Evolutionary conservation across 2,797 vertebrate species (phyloP), one percentile per base, ranked within the genome.

Genomic region (Eulemur albifrons): DNA sequence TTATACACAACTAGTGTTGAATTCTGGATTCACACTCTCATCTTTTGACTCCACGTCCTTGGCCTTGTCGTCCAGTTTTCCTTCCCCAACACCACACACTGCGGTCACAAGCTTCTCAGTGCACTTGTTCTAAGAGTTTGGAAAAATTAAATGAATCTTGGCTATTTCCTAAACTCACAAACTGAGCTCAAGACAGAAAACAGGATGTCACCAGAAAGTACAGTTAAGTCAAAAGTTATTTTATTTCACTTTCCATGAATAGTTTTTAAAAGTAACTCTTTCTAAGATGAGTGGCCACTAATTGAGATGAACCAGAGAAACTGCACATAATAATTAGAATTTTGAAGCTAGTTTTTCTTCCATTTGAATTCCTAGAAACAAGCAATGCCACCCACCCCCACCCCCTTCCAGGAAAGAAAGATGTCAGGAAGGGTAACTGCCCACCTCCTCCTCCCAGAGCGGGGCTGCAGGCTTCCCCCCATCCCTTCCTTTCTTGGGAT

Each of bases 191-290:
- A n/a, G 23, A 88, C 6, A 86, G 38, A 93, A 94, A 73, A 69
- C 3, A 90, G 14, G 43, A 82, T 85, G 45, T n/a, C 45, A 59
- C 32, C 63, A 88, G 70, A 93, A 94, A 96, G 43, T 23, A 54
- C 0, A 15, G 3, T 69, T 82, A 93, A 27, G 15, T 40, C 40
- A 27, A 72, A 79, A 72, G 11, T 89, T 88, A 79, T 13, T 88
- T 96, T 88, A 90, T 88, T 93, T 76, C 17, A 96, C 27, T 92
- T 94, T 90, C 23, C 43, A 88, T 73, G 88, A 63, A 14, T 54
- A 35, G 35, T 57, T 82, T 86, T 96, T 69, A 61, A 83, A 86
- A 89, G 40, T 48, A 86, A 77, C 3, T 76, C 89, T 65, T 77
- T 21, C 14, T 84, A 59, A 94, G 32, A 67, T 69, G 7, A 91